phyloP scores from a whole-genome alignment of 2,888 invertebrate species.

The Brachyptera risi region DNA sequence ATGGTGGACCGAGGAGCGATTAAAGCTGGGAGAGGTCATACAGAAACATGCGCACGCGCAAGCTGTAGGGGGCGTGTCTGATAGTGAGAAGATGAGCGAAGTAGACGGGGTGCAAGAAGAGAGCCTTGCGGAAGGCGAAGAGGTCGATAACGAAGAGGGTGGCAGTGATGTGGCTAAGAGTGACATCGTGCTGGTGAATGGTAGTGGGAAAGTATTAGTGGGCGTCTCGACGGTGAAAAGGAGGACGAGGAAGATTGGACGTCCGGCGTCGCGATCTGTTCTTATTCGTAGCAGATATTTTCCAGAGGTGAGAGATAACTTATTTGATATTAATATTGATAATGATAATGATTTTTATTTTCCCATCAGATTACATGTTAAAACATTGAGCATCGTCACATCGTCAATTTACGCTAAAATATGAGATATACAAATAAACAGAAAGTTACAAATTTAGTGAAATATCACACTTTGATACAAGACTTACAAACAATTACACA shows the following conservation, averaged over 20 bases:
- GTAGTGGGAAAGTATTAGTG: constrained; percentile 7
- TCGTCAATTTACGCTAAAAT: too few species aligned
- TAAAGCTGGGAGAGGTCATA: constrained; percentile 31
- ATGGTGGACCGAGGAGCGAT: constrained; percentile 36
- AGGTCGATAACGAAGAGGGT: neutral
- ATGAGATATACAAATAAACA: too few species aligned
- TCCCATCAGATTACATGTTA: too few species aligned
- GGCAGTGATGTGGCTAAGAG: neutral
- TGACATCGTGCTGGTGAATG: neutral
- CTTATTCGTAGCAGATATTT: constrained; percentile 26
- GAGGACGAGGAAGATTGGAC: neutral
- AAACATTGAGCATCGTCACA: too few species aligned
- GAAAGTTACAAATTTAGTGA: too few species aligned
- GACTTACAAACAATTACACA: too few species aligned
- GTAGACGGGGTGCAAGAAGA: neutral
- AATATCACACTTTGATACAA: too few species aligned
- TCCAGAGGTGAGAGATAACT: constrained; percentile 26
- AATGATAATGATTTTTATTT: too few species aligned
- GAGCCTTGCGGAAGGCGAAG: neutral
- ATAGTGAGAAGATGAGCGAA: neutral
- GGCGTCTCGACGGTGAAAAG: neutral
- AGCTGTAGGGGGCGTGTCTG: constrained; percentile 26
- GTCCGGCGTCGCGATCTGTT: constrained; percentile 21
- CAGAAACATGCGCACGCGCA: constrained; percentile 33
- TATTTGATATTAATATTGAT: too few species aligned